Base-by-base conservation (phyloP, 2,797 vertebrate genomes). In the Ctenopoma kingsleyae region DNA sequence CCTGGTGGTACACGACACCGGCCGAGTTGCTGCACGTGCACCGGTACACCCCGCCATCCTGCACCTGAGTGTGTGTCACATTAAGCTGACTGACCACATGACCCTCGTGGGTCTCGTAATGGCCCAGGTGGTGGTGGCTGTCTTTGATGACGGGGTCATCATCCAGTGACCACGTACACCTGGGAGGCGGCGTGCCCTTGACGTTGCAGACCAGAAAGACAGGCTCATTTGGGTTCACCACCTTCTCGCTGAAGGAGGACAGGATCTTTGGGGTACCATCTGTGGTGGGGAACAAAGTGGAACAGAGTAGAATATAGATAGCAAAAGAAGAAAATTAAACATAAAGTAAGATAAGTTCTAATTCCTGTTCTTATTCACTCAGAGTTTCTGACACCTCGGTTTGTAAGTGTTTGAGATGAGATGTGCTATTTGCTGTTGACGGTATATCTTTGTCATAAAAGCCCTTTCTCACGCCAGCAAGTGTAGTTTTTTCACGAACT, bases 21-120 rank as follows among this genome's bases (percentile, higher is more conserved):
- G 98, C 98, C 41, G 98, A 99, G 92, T 99, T 99, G 96, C 98
- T 98, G 94, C 97, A 98, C 7, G 95, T 96, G 93, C 98, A 99
- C 88, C 98, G 97, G 92, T 99, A 99, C 79, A 99, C 96, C 35
- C 98, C 98, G 11, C 98, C 98, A 0, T 99, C 98, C 67, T 95
- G 96, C 91, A 99, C 98, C 93, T 97, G 97, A 27, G 97, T 96
- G 91, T 95, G 96, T 23, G 97, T 97, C 90, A 99, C 96, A 55
- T 99, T 99, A 82, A 99, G 96, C 93, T 99, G 98, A 92, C 98
- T 99, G 90, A 98, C 95, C 89, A 99, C 95, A 1, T 98, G 97
- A 61, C 97, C 98, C 87, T 99, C 97, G 0, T 96, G 95, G 0
- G 95, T 98, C 92, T 98, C 95, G 77, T 96, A 95, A 89, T 98